Evolutionary conservation across 1,140 invertebrate genomes (phyloP).

Genomic region (Drosophila seguyi): DNA sequence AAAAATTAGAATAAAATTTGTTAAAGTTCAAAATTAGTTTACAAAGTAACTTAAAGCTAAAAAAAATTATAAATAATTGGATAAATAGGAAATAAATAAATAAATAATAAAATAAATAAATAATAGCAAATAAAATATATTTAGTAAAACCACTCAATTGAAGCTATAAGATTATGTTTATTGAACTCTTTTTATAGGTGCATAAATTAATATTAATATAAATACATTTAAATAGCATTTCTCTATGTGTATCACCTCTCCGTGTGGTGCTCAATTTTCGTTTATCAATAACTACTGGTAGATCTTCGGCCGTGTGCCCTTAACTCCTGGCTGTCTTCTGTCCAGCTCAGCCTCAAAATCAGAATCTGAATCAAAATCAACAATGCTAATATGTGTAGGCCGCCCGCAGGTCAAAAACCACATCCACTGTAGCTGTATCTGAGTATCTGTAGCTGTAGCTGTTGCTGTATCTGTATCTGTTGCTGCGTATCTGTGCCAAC

Average conservation of each 20-base stretch:
- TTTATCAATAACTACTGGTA: slow-evolving; percentile 58
- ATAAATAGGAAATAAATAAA: too few relatives aligned
- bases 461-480: neutral
- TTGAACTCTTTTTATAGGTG: too few relatives aligned
- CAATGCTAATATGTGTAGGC: slow-evolving; percentile 78
- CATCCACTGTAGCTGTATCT: slow-evolving; percentile 34
- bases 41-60: too few relatives aligned
- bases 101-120: too few relatives aligned
- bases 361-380: slow-evolving; percentile 59
- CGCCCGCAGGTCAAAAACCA: slow-evolving; percentile 70
- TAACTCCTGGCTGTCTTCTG: slow-evolving; percentile 9
- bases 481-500: slow-evolving; percentile 46
- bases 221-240: neutral
- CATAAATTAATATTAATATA: neutral
- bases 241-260: neutral
- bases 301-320: slow-evolving; percentile 19
- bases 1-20: too few relatives aligned
- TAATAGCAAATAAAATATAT: too few relatives aligned
- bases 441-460: slow-evolving; percentile 6
- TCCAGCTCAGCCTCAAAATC: neutral
- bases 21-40: too few relatives aligned
- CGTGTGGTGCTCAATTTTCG: slow-evolving; percentile 44
- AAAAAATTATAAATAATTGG: too few relatives aligned
- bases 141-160: too few relatives aligned
- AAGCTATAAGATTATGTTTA: too few relatives aligned